Evolutionary conservation across 1,140 invertebrate species (phyloP).

Genomic region (Berghia stephanieae): DNA sequence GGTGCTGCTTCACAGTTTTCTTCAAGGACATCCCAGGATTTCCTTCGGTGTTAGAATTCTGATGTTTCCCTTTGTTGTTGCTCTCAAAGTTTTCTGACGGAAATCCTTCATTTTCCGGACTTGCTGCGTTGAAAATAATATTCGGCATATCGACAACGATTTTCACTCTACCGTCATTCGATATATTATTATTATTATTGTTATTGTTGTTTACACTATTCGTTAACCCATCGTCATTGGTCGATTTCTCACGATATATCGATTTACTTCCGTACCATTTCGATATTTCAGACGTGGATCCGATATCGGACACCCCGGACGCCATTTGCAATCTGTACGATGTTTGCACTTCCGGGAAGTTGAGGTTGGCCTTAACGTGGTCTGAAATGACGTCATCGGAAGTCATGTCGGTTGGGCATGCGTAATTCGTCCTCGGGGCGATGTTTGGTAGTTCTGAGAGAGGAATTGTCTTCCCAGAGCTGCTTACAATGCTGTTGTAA

Average conservation of each 20-base stretch:
- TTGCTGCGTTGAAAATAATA: conserved; percentile 51
- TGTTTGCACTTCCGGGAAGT: too few species aligned
- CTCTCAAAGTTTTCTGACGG: background rate
- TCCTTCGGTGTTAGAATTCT: background rate
- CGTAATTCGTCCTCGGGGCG: too few species aligned
- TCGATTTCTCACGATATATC: too few species aligned
- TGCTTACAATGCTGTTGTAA: too few species aligned
- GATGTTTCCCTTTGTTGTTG: background rate
- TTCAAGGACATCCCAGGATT: conserved; percentile 22
- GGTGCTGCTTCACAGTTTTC: conserved; percentile 54
- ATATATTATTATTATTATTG: background rate
- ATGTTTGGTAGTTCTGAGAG: too few species aligned
- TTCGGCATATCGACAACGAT: conserved; percentile 56
- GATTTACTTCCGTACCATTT: too few species aligned
- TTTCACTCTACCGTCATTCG: conserved; percentile 18
- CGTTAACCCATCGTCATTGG: background rate
- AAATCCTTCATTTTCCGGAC: conserved; percentile 36
- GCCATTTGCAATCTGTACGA: too few species aligned
- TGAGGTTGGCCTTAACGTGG: too few species aligned
- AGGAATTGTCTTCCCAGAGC: too few species aligned
- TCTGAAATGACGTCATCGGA: too few species aligned
- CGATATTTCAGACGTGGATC: background rate
- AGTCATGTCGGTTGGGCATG: too few species aligned
- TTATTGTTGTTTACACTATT: background rate
- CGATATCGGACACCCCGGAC: background rate